These are phyloP conservation scores for Trissolcus basalis DNA, from an alignment of 1,140 invertebrate species.

Conservation along the genomic window DNA sequence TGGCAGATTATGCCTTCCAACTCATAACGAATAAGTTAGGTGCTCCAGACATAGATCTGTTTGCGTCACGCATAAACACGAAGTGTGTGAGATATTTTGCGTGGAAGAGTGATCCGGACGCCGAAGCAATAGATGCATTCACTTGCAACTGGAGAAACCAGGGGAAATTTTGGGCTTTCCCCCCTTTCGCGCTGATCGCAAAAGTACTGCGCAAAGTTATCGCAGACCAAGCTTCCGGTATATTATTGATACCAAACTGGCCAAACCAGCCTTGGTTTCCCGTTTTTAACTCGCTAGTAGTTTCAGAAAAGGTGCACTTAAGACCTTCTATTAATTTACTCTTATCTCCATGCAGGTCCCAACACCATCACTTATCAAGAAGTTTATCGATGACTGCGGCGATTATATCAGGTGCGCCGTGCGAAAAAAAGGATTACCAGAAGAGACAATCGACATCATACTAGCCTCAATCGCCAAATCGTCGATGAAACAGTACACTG, in stretches of 20 bases:
- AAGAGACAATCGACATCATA: constrained; percentile 15
- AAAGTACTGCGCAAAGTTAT: constrained; percentile 25
- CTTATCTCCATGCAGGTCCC: constrained; percentile 49
- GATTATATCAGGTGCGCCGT: constrained; percentile 33
- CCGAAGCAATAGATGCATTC: constrained; percentile 47
- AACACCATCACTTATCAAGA: constrained; percentile 40
- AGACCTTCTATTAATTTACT: constrained; percentile 48
- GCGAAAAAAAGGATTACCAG: constrained; percentile 8
- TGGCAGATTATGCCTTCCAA: constrained; percentile 2
- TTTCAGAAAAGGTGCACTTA: constrained; percentile 11
- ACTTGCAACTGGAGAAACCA: constrained; percentile 25
- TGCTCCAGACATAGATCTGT: not conserved
- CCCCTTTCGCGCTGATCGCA: constrained; percentile 18
- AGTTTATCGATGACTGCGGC: constrained; percentile 45
- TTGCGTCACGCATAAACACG: constrained; percentile 17
- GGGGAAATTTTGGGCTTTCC: constrained; percentile 15
- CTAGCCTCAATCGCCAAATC: constrained; percentile 10
- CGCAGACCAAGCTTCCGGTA: constrained; percentile 5
- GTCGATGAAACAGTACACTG: constrained; percentile 38
- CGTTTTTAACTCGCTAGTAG: not conserved
- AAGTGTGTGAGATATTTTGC: constrained; percentile 50
- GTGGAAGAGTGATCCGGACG: constrained; percentile 36
- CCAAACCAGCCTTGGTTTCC: not conserved
- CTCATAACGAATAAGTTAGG: not conserved
- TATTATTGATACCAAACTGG: constrained; percentile 26